Base-by-base conservation (phyloP, 2,113 vertebrate species). In the Pantherophis guttatus region DNA sequence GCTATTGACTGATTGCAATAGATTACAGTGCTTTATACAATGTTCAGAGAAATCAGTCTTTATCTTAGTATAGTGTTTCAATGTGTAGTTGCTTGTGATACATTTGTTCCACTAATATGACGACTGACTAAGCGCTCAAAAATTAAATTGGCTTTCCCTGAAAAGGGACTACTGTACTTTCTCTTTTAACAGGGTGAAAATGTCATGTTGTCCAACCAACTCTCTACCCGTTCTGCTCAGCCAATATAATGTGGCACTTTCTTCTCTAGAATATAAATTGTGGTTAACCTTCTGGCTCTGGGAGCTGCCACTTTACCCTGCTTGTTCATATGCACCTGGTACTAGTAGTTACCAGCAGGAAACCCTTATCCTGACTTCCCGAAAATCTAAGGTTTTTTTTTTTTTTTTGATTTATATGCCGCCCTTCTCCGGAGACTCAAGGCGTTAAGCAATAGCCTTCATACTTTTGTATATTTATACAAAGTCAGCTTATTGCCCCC, bases 191-290 rank as follows among this genome's bases (percentile, higher is more conserved):
- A 21, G 94, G 87, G 50, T n/a, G 33, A 86, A 55, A 89, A 85
- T 89, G 3, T 23, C 87, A 59, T 89, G 29, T 81, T 89, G 95
- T 94, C 94, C 10, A 24, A 94, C 48, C 86, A 58, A 48, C 29
- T 44, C 26, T 95, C n/a, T 90, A 65, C 53, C 33, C 23, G 44
- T 95, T 90, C 92, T 62, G 94, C 57, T 1, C 39, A 92, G 44
- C 55, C 70, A 90, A 91, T 48, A 75, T 89, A 59, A 86, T 90
- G 89, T 75, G 93, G 92, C 55, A 93, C 90, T 93, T 94, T 97
- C 95, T 98, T 97, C 95, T 95, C 95, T 95, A 96, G 97, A 91
- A 57, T 93, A 91, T 97, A 97, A 95, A 95, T 95, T 93, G 92
- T 94, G 95, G 96, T 97, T 98, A 96, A 95, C 93, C 89, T 95